phyloP scores from a whole-genome alignment of 1,140 invertebrate species.

The Leptinotarsa lineolata region DNA sequence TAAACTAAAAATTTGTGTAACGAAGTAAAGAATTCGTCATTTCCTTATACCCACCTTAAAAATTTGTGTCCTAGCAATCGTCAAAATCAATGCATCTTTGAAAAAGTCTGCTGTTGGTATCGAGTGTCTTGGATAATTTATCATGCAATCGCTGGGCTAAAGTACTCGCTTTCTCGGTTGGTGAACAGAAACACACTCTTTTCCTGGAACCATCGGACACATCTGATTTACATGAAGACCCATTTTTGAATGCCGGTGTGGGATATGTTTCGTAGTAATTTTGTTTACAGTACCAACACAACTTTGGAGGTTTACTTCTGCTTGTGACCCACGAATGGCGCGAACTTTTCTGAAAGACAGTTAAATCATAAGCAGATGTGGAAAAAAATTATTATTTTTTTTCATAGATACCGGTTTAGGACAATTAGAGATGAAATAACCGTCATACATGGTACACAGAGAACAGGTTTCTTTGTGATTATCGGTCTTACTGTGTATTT shows the following conservation, averaged over 20 bases:
- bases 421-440: constrained; percentile 19
- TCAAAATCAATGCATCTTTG: constrained; percentile 22
- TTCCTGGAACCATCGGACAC: constrained; percentile 19
- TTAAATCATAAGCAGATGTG: no score
- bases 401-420: constrained; percentile 12
- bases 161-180: constrained; percentile 26
- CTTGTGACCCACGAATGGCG: background rate
- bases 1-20: no score
- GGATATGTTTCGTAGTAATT: constrained; percentile 19
- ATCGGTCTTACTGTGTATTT: no score
- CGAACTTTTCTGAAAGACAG: no score
- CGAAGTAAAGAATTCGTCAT: no score
- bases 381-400: no score
- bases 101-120: constrained; percentile 17
- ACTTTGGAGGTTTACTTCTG: constrained; percentile 16
- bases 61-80: background rate
- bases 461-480: constrained; percentile 14
- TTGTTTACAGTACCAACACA: constrained; percentile 28
- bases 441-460: constrained; percentile 9
- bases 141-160: constrained; percentile 39
- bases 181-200: constrained; percentile 38
- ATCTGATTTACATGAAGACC: constrained; percentile 17
- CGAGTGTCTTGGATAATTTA: constrained; percentile 31
- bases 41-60: no score
- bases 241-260: background rate